phyloP scores from a whole-genome alignment of 2,888 invertebrate species.

The Homarus gammarus region DNA sequence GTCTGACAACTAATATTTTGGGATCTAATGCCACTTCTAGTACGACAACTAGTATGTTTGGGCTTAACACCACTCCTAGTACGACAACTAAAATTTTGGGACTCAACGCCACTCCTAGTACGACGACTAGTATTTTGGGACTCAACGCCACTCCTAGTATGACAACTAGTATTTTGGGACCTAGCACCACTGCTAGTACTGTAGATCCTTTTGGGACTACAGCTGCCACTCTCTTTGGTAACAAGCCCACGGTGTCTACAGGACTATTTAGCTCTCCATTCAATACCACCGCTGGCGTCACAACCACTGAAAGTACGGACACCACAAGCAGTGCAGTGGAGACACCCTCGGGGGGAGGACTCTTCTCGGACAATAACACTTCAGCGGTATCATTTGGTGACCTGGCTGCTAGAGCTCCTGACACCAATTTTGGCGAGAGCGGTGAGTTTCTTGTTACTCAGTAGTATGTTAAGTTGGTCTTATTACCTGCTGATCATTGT shows the following conservation, averaged over 20 bases:
- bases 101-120: background rate
- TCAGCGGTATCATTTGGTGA: conserved; percentile 32
- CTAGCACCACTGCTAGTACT: background rate
- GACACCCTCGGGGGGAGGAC: background rate
- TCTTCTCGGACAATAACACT: background rate
- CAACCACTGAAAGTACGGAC: background rate
- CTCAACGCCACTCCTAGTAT: background rate
- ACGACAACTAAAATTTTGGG: conserved; percentile 40
- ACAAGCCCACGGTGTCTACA: background rate
- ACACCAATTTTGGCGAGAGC: conserved; percentile 11
- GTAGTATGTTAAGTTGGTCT: background rate
- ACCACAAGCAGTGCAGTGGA: background rate
- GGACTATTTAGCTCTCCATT: background rate
- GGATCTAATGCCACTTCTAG: conserved; percentile 31
- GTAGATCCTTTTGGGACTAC: background rate
- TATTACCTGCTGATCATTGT: too few species aligned
- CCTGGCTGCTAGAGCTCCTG: background rate
- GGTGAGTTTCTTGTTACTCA: conserved; percentile 25
- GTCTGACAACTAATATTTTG: conserved; percentile 44
- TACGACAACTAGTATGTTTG: conserved; percentile 41
- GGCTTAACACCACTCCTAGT: conserved; percentile 9
- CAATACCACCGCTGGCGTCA: background rate
- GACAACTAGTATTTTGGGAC: conserved; percentile 32
- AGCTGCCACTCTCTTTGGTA: conserved; percentile 11
- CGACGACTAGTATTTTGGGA: conserved; percentile 36